Percentiles rank a stretch among this genome's conserved stretches.
phyloP scores from a whole-genome alignment of 2,797 vertebrate genomes.

The Sebastes diploproa region DNA sequence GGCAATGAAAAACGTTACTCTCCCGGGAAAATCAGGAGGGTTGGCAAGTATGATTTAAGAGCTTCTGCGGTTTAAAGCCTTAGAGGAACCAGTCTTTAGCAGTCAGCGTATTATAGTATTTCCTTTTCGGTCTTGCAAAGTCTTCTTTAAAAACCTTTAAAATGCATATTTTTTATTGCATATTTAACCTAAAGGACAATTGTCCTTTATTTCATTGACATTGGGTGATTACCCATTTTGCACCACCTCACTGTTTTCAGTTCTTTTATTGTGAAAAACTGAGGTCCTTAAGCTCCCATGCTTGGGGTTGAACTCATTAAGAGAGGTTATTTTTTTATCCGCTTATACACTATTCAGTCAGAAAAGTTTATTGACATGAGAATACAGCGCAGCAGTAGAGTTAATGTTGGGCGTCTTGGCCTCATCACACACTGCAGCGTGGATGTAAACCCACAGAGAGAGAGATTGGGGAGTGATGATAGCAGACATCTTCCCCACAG shows the following conservation, averaged over 20 bases:
- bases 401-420: not conserved
- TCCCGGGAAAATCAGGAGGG: too few relatives aligned
- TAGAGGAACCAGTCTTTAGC: not conserved
- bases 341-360: not conserved
- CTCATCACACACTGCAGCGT: not conserved
- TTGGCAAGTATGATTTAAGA: too few relatives aligned
- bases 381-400: not conserved
- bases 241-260: not conserved
- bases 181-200: not conserved
- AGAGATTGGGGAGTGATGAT: conserved; percentile 36
- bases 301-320: not conserved
- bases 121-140: not conserved
- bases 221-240: not conserved
- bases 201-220: not conserved
- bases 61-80: not conserved
- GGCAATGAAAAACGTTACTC: too few relatives aligned
- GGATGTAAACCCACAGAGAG: not conserved
- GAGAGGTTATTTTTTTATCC: not conserved
- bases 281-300: not conserved
- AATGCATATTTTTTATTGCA: not conserved
- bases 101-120: not conserved
- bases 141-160: not conserved
- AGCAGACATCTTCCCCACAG: conserved; percentile 15
- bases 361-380: conserved; percentile 7
- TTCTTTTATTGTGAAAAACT: not conserved